phyloP scores from a whole-genome alignment of 2,888 invertebrate genomes.

The Halictus ligatus region DNA sequence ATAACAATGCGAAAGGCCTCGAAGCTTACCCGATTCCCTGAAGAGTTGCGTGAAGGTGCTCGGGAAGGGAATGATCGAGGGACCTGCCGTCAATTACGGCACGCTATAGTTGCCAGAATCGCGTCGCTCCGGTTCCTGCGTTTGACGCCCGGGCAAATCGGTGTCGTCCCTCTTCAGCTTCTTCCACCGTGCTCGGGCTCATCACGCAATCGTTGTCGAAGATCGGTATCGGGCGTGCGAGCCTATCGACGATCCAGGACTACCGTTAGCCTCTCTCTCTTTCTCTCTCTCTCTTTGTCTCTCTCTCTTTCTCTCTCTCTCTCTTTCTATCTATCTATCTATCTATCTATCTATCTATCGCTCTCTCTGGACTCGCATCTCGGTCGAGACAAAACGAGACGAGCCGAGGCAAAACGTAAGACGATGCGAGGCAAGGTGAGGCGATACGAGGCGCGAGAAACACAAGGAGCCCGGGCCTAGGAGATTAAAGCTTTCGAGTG shows the following conservation, averaged over 20 bases:
- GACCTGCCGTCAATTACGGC: conserved; percentile 8
- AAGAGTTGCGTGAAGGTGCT: conserved; percentile 2
- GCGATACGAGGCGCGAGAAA: conserved; percentile 48
- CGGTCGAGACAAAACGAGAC: not conserved
- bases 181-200: conserved; percentile 22
- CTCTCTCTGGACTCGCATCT: no score
- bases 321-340: no score
- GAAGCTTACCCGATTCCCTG: not conserved
- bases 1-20: not conserved
- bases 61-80: not conserved
- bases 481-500: conserved; percentile 43
- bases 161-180: conserved; percentile 34
- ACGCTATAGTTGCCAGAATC: not conserved
- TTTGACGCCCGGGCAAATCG: conserved; percentile 14
- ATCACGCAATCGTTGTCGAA: conserved; percentile 63
- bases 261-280: conserved; percentile 72
- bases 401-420: not conserved
- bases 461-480: conserved; percentile 25
- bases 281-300: not conserved
- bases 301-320: no score
- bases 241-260: conserved; percentile 68
- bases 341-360: not conserved
- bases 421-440: not conserved
- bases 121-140: conserved; percentile 9
- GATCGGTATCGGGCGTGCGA: conserved; percentile 64